These are phyloP conservation scores for Drosophila nr. medialis DNA, from an alignment of 2,888 invertebrate genomes.

Conservation along the genomic window DNA sequence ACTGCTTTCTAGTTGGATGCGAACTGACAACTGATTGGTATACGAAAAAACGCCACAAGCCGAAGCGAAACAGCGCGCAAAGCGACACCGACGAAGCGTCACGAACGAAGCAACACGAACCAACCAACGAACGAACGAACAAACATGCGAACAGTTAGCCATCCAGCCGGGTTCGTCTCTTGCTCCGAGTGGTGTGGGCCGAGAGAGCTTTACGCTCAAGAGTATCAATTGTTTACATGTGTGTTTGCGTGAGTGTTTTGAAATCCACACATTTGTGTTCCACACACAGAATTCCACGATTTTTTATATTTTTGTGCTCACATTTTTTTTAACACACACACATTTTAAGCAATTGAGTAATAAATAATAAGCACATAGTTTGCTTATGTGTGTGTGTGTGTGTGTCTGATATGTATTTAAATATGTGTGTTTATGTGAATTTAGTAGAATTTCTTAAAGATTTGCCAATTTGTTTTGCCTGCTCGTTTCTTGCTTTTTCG, in stretches of 20 bases:
- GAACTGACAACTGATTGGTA: conserved; percentile 84
- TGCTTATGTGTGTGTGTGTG: conserved; percentile 24
- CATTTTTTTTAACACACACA: conserved; percentile 29
- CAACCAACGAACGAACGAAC: neutral
- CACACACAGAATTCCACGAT: conserved; percentile 60
- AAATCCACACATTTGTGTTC: conserved; percentile 63
- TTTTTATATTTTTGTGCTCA: conserved; percentile 62
- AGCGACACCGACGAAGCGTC: conserved; percentile 47
- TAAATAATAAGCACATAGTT: conserved; percentile 48
- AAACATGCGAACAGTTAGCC: neutral
- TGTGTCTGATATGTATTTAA: conserved; percentile 4
- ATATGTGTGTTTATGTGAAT: conserved; percentile 11
- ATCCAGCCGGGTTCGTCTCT: conserved; percentile 27
- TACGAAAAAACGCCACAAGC: conserved; percentile 47
- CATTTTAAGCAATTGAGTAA: conserved; percentile 37
- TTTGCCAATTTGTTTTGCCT: conserved; percentile 33
- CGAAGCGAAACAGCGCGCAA: conserved; percentile 58
- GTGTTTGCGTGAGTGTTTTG: conserved; percentile 27
- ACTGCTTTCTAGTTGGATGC: conserved; percentile 85
- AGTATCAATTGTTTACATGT: neutral
- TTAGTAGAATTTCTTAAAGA: conserved; percentile 15
- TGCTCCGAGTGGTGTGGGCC: conserved; percentile 14
- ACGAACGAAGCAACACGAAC: conserved; percentile 30
- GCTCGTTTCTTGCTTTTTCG: conserved; percentile 17
- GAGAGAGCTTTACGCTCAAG: conserved; percentile 46